Conservation (phyloP, 2,888 invertebrate species). For the Dicycla oo region DNA sequence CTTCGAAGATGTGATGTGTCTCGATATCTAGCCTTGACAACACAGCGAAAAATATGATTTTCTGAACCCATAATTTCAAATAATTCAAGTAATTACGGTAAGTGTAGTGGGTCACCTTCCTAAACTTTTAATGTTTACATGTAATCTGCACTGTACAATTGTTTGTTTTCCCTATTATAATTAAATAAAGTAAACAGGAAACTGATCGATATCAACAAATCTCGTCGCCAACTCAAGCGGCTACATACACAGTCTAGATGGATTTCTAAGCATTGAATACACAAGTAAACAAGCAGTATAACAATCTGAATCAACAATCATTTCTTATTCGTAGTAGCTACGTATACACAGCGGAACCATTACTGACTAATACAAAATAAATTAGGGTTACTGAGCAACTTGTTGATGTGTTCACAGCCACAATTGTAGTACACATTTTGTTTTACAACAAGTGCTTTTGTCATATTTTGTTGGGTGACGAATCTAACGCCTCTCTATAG, state of each 20-base stretch:
- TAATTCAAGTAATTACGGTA: no score
- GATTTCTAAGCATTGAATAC: neutral
- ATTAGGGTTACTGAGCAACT: constrained; percentile 25
- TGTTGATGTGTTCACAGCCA: constrained; percentile 37
- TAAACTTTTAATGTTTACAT: no score
- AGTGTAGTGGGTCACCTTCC: no score
- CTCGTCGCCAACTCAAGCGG: constrained; percentile 1
- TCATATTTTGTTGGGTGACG: constrained; percentile 28
- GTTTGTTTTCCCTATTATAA: no score
- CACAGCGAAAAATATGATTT: no score
- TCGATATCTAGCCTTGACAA: no score
- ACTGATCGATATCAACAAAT: neutral
- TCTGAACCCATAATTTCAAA: no score
- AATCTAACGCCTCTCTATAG: neutral
- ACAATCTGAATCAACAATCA: constrained; percentile 28
- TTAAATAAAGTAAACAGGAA: neutral
- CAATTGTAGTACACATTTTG: constrained; percentile 53
- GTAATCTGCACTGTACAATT: no score
- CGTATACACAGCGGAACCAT: constrained; percentile 14
- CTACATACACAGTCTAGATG: constrained; percentile 17
- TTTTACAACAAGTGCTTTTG: constrained; percentile 40
- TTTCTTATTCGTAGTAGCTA: no score
- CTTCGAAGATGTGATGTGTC: no score
- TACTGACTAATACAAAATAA: constrained; percentile 21
- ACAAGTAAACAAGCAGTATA: constrained; percentile 28